phyloP scores from a whole-genome alignment of 2,113 vertebrate species.

The Tenrec ecaudatus region DNA sequence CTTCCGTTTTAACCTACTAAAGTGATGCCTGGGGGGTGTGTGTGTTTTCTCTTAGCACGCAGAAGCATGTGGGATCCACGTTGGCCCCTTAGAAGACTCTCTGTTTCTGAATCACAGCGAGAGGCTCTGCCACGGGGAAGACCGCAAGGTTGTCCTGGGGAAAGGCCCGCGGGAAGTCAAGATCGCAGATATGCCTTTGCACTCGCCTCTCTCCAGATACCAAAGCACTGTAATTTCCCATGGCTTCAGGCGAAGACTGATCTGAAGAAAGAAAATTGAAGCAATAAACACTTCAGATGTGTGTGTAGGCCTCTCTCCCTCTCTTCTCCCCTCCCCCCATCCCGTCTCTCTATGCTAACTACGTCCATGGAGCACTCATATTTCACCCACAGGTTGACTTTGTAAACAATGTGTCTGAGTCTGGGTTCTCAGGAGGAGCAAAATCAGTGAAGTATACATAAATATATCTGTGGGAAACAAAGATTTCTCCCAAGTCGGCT shows the following conservation, averaged over 20 bases:
- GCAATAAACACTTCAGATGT: background rate
- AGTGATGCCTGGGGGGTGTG: background rate
- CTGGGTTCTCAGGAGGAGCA: background rate
- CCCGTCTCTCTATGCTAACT: background rate
- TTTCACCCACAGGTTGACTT: background rate
- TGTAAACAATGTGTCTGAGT: background rate
- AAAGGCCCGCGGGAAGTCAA: constrained; percentile 71
- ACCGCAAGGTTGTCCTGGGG: constrained; percentile 68
- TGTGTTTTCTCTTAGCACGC: constrained; percentile 78
- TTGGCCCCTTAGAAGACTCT: constrained; percentile 81
- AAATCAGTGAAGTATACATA: background rate
- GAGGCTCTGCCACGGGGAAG: constrained; percentile 81
- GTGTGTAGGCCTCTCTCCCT: background rate
- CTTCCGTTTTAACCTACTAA: background rate
- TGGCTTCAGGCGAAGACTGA: constrained; percentile 70
- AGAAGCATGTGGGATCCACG: constrained; percentile 71
- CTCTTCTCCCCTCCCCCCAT: background rate
- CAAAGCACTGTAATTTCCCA: constrained; percentile 79
- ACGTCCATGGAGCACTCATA: background rate
- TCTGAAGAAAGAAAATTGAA: constrained; percentile 65
- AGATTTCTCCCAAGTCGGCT: no score
- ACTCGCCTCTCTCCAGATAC: constrained; percentile 80
- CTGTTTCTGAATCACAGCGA: constrained; percentile 82
- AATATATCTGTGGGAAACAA: no score
- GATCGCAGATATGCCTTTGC: constrained; percentile 67